Evolutionary conservation across 37 sponge, comb jelly and placozoan species (phyloP), one percentile per base, ranked within the genome.

Genomic region (Theonella swinhoei): DNA sequence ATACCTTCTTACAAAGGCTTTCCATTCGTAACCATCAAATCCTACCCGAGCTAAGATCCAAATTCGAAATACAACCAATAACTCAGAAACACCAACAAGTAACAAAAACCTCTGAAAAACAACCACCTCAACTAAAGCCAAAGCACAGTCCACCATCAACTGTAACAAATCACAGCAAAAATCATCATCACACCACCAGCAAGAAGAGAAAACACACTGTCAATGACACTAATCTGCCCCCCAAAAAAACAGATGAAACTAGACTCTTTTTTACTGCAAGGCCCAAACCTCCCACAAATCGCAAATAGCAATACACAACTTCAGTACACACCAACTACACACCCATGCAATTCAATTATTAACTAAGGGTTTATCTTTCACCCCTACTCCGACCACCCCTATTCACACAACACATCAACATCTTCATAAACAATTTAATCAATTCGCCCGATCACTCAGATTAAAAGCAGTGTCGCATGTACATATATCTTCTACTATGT

Each of bases 261-360:
- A 24, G 24, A 79, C 17, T 43, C 33, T 79, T 67, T 79, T 79
- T 79, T 65, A 79, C 25, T 2, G 65, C n/a, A 67, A 79, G 32
- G 80, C 80, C 64, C 42, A 22, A 79, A 23, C 42, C 4, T 8
- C 24, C 22, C 68, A 26, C n/a, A 66, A 7, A 4, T 31, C 68
- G 25, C 17, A 65, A 63, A 11, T 63, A n/a, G 62, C 30, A 9
- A 66, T 67, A 39, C 80, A 67, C 19, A 67, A 67, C 30, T 25
- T 67, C 5, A 79, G 80, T 41, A 17, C 80, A 67, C 14, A n/a
- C 26, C 2, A 36, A 3, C 29, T 67, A 23, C 33, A 40, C 2
- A 4, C 62, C 11, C 19, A 32, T 17, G 68, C 39, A 63, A 5
- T 41, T 5, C 32, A 64, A 67, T 28, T 79, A 22, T 31, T 79